Percentiles rank a stretch among this genome's conserved stretches.
These are phyloP conservation scores for Phodopus roborovskii DNA, from an alignment of 2,113 vertebrate species.

Conservation along the genomic window DNA sequence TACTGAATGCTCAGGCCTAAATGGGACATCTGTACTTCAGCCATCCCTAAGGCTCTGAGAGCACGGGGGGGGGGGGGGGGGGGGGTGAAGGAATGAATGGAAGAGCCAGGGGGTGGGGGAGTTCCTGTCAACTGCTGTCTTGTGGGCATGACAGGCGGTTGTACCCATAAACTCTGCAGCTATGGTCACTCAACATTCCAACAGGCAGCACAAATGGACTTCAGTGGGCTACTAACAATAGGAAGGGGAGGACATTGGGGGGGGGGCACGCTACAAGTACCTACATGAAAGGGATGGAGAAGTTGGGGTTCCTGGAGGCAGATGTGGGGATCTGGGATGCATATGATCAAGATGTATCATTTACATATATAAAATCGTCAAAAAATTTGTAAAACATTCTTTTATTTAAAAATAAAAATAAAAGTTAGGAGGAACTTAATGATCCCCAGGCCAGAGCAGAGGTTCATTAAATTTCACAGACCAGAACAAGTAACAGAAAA, in stretches of 20 bases:
- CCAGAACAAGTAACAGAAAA: not conserved
- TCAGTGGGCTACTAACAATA: not conserved
- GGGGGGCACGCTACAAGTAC: no score
- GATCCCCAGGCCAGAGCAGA: not conserved
- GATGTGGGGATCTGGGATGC: not conserved
- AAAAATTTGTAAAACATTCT: not conserved
- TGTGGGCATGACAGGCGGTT: not conserved
- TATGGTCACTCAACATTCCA: not conserved
- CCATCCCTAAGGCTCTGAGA: not conserved
- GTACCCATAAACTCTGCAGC: not conserved
- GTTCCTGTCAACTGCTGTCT: not conserved
- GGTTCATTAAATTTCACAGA: not conserved
- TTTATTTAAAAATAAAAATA: not conserved
- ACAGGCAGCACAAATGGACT: not conserved
- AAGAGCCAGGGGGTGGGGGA: not conserved
- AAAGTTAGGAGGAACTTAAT: not conserved
- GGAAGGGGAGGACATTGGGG: no score
- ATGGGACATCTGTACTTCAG: not conserved
- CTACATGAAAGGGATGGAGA: not conserved
- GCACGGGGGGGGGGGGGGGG: not conserved
- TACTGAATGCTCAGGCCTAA: not conserved
- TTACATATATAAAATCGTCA: not conserved
- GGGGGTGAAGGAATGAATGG: no score
- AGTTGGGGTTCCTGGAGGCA: not conserved
- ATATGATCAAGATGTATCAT: not conserved